Evolutionary conservation across 2,113 vertebrate genomes (phyloP), one percentile per base, ranked within the genome.

Genomic region (Notechis scutatus): DNA sequence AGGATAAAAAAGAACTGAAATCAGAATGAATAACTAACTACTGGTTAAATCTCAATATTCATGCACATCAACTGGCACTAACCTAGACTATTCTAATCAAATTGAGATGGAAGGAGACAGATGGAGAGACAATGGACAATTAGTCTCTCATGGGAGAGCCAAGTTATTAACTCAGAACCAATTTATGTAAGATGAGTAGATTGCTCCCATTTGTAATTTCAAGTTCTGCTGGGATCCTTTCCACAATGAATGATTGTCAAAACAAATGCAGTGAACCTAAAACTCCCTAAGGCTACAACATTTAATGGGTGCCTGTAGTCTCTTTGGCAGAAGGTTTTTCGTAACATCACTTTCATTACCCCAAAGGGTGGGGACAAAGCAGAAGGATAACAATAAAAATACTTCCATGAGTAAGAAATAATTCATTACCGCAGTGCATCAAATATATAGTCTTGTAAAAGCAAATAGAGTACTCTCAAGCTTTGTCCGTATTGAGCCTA

Each of bases 181-280:
- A 88, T 52, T 92, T 95, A 45, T 86, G 45, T 74, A 89, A 95
- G 92, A 94, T 90, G 90, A 95, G 88, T 90, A 95, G 94, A 95
- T 88, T 96, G 89, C 50, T 96, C 90, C 91, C 52, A n/a, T 93
- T 95, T 4, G 0, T 88, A 93, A 94, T 95, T 95, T 95, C 93
- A 95, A 95, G 89, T 96, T 96, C 94, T 96, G 54, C 89, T 94
- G 93, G 56, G 85, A 95, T 95, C 42, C 90, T 94, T 59, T 90
- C 95, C 95, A 86, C 8, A 86, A 93, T 86, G 93, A 42, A 91
- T 93, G 87, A 91, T 29, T 90, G 64, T 91, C 91, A 94, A 88
- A 95, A 94, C 2, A 93, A 88, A 74, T 94, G 92, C 92, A 95
- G 26, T 54, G 95, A 42, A 3, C 34, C 86, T 90, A 92, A 8